Base-by-base conservation (phyloP, 2,797 vertebrate genomes). In the Pampus argenteus region DNA sequence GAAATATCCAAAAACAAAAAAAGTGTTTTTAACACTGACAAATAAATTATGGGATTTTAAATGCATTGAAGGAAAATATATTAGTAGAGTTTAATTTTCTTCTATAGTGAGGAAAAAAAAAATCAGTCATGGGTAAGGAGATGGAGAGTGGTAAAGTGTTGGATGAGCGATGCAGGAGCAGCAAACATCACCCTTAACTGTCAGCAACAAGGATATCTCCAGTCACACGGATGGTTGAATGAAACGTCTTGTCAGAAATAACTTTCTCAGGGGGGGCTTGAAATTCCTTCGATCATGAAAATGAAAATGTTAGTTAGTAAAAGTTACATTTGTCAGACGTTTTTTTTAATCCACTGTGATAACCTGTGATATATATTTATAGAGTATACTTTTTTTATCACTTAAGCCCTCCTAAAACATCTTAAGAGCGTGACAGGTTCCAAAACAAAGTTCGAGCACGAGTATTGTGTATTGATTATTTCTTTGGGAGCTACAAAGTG, bases 201-300 rank as follows among this genome's bases (percentile, higher is more conserved):
- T 93, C 94, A 95, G 84, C 86, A 80, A 83, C 93, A 95, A 95
- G 94, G 94, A 88, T 90, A 93, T 93, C 92, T 92, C 65, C 0
- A 79, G 88, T 94, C 90, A 84, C 72, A 76, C 23, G 71, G 72
- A 74, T n/a, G 34, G 61, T 66, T 23, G 20, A 58, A 54, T 58
- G 58, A 73, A 82, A 76, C n/a, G 40, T 55, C 49, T 72, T 40
- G 56, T 45, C 44, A 50, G 25, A 58, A 48, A 63, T n/a, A 56
- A 66, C 75, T 66, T 83, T 66, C 66, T 42, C 50, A 13, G 49
- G 74, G 71, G 69, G 17, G 40, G 40, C 71, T 75, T 38, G 4
- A 63, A 34, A 28, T 26, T 20, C 22, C 28, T 31, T 52, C 54
- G 0, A 34, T 40, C 23, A 7, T 36, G 51, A 44, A 25, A 63